Conservation (phyloP, 1,140 invertebrate species). For the Micrasema minimum region DNA sequence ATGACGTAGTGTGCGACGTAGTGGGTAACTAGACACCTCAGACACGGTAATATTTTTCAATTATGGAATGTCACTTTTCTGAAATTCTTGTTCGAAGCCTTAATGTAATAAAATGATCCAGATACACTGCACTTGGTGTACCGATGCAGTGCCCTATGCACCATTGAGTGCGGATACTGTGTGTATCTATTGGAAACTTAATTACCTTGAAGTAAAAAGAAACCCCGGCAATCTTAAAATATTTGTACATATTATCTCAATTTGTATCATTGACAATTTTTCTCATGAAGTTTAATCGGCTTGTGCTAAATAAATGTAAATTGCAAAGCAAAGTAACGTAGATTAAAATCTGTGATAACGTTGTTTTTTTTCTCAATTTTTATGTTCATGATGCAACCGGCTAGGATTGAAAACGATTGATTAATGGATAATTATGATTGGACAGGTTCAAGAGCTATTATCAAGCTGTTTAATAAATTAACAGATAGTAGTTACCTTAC, state of each 20-base stretch:
- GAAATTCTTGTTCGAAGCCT: too few relatives aligned
- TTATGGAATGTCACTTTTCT: too few relatives aligned
- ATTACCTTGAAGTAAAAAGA: not conserved
- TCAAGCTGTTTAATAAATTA: slow-evolving; percentile 28
- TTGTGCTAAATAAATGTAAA: not conserved
- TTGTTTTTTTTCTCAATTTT: slow-evolving; percentile 25
- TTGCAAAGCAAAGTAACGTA: not conserved
- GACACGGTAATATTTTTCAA: too few relatives aligned
- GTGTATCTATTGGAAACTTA: not conserved
- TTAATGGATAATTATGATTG: slow-evolving; percentile 39
- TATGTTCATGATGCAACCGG: slow-evolving; percentile 3
- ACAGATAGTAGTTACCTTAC: slow-evolving; percentile 12
- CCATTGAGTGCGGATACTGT: too few relatives aligned
- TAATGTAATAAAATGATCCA: too few relatives aligned
- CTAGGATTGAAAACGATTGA: slow-evolving; percentile 26
- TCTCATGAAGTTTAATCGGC: not conserved
- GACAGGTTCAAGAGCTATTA: slow-evolving; percentile 31
- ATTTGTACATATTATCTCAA: not conserved
- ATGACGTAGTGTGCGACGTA: too few relatives aligned
- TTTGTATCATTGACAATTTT: not conserved
- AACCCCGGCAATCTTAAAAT: not conserved
- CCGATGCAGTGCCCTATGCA: too few relatives aligned
- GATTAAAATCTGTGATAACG: slow-evolving; percentile 18
- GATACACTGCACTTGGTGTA: too few relatives aligned
- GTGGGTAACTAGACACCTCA: too few relatives aligned